Evolutionary conservation across 1,140 invertebrate species (phyloP).

Genomic region (Luehdorfia chinensis): DNA sequence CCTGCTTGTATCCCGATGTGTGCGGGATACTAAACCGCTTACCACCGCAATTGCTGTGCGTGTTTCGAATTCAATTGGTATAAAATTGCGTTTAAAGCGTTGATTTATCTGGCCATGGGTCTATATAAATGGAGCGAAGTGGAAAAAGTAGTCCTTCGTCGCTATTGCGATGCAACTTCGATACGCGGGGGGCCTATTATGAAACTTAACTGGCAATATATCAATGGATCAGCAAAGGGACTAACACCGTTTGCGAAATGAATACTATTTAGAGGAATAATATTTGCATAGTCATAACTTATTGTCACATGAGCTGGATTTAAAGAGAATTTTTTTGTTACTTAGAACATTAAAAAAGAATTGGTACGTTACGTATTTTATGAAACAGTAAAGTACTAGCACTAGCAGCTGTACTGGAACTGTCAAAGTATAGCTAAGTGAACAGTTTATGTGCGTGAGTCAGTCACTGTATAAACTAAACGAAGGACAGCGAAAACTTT

Average conservation of each 20-base stretch:
- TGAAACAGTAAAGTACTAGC: too few relatives aligned
- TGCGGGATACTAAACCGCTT: conserved; percentile 20
- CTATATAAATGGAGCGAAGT: conserved; percentile 26
- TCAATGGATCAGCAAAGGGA: conserved; percentile 10
- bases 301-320: too few relatives aligned
- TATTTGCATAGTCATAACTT: too few relatives aligned
- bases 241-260: conserved; percentile 8
- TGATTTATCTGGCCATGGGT: conserved; percentile 18
- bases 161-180: conserved; percentile 7
- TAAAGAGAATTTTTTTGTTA: background rate
- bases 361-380: too few relatives aligned
- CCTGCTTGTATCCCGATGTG: conserved; percentile 19
- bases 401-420: too few relatives aligned
- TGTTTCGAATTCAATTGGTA: conserved; percentile 29
- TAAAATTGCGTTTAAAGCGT: conserved; percentile 11
- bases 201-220: conserved; percentile 12
- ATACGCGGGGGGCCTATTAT: conserved; percentile 16
- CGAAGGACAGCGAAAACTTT: too few relatives aligned
- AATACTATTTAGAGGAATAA: conserved; percentile 1
- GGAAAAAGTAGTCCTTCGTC: conserved; percentile 10
- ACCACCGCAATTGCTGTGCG: conserved; percentile 28
- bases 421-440: too few relatives aligned
- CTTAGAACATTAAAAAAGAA: too few relatives aligned
- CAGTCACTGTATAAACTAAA: too few relatives aligned
- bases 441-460: too few relatives aligned